Base-by-base conservation (phyloP, 2,797 vertebrate species). In the Typhlichthys eigenmanni region DNA sequence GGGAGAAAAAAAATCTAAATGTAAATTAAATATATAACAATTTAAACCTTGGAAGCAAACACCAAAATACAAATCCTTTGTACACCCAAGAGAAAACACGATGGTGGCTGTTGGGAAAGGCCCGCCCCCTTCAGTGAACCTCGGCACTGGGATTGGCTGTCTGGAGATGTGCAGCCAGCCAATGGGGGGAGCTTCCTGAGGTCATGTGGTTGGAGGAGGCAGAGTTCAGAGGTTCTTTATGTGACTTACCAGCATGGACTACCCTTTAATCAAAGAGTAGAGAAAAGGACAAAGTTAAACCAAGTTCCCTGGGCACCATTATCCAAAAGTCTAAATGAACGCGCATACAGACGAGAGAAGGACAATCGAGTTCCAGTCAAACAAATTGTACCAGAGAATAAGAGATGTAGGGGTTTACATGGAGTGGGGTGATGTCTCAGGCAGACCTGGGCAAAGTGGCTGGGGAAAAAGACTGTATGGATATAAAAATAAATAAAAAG, bases 241-340 rank as follows among this genome's bases (percentile, higher is more conserved):
- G 96, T 93, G 92, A 99, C 98, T 99, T 99, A 98, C 96, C 97
- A 98, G 96, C 97, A 97, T 92, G 95, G 96, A 96, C 97, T 98
- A 98, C 96, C 98, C 97, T 99, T 99, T 97, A 99, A 99, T 98
- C 93, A 99, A 98, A 99, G 96, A 99, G 97, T 98, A 99, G 96
- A 98, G 96, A 99, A 99, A 98, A 99, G 96, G 96, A 98, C 95
- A 98, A 96, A 98, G 96, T 99, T 98, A 99, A 97, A 98, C 95
- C 95, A 94, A 96, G 96, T 93, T 95, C 95, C 95, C 93, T 90
- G 83, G 87, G 82, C 77, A 88, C 62, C 60, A 78, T 58, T 81
- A 83, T 76, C 79, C 62, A 88, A 80, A 62, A 87, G 82, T 89
- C 77, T 89, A 83, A 62, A 64, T 73, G 69, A 86, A 75, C 79